A percentile compares a stretch with the other conserved stretches of the same genome.
Evolutionary conservation across 2,113 vertebrate genomes (phyloP).

Genomic region (Percopsis transmontana): DNA sequence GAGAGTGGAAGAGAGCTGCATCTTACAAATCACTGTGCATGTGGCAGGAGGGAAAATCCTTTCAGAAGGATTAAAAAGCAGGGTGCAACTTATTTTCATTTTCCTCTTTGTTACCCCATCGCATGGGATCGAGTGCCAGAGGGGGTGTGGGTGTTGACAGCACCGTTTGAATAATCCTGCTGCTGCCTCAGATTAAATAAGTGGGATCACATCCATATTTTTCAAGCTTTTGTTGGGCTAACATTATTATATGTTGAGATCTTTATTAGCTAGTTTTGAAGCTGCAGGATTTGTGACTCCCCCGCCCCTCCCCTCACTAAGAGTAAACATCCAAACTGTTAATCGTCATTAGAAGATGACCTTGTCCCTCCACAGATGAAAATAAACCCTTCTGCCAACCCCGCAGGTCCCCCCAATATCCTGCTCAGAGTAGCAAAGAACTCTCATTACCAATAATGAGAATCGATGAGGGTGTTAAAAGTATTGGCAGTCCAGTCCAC

Average conservation of each 20-base stretch:
- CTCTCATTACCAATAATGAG: constrained; percentile 70
- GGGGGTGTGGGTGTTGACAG: not conserved
- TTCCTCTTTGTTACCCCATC: constrained; percentile 21
- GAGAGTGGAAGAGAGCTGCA: constrained; percentile 14
- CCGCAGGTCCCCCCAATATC: constrained; percentile 38
- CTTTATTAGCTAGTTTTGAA: not conserved
- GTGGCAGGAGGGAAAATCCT: not conserved
- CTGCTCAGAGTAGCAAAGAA: constrained; percentile 51
- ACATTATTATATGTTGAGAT: not conserved
- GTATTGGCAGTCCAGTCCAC: constrained; percentile 59
- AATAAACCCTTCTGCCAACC: constrained; percentile 25
- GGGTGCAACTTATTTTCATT: constrained; percentile 23
- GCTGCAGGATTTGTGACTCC: no score
- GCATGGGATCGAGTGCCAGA: constrained; percentile 12
- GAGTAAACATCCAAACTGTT: not conserved
- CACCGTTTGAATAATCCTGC: constrained; percentile 28
- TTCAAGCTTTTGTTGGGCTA: not conserved
- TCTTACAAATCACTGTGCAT: not conserved
- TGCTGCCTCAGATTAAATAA: not conserved
- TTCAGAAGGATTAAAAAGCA: constrained; percentile 24
- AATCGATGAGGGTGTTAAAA: constrained; percentile 69
- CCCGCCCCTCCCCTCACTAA: not conserved
- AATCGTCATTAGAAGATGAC: constrained; percentile 25
- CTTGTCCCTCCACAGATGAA: constrained; percentile 23
- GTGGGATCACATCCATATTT: constrained; percentile 1